Conservation (phyloP, 2,113 vertebrate genomes). For the Phalacrocorax pelagicus region DNA sequence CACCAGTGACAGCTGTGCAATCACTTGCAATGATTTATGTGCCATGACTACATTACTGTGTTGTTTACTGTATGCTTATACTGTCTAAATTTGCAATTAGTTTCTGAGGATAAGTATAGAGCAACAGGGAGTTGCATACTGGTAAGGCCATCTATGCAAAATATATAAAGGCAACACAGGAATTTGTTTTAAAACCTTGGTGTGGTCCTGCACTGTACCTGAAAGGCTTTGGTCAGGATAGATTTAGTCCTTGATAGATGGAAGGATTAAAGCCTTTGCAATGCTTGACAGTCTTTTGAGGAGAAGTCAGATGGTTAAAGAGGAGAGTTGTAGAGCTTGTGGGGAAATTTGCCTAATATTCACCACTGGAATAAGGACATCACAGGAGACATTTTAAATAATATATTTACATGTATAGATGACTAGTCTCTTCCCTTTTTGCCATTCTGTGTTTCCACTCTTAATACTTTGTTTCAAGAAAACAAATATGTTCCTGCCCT, state of each 20-base stretch:
- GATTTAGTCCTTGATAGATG: neutral
- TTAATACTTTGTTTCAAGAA: too few relatives aligned
- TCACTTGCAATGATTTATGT: slow-evolving; percentile 13
- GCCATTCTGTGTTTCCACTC: too few relatives aligned
- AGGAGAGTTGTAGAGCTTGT: neutral
- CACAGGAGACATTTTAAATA: too few relatives aligned
- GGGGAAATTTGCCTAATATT: neutral
- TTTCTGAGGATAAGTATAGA: neutral
- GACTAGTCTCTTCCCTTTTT: too few relatives aligned
- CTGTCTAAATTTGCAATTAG: neutral
- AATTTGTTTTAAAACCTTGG: neutral
- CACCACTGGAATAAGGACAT: neutral
- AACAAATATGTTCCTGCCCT: too few relatives aligned
- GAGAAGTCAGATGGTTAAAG: neutral
- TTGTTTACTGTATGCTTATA: neutral
- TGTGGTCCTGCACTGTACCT: neutral
- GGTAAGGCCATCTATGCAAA: neutral
- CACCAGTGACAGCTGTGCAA: neutral
- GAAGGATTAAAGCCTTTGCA: neutral
- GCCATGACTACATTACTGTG: accelerated
- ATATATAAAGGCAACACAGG: neutral
- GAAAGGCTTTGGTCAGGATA: neutral
- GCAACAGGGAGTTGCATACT: neutral
- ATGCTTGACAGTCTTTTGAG: neutral
- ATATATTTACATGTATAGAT: too few relatives aligned